Evolutionary conservation across 2,797 vertebrate genomes (phyloP).

Genomic region (Choloepus didactylus): DNA sequence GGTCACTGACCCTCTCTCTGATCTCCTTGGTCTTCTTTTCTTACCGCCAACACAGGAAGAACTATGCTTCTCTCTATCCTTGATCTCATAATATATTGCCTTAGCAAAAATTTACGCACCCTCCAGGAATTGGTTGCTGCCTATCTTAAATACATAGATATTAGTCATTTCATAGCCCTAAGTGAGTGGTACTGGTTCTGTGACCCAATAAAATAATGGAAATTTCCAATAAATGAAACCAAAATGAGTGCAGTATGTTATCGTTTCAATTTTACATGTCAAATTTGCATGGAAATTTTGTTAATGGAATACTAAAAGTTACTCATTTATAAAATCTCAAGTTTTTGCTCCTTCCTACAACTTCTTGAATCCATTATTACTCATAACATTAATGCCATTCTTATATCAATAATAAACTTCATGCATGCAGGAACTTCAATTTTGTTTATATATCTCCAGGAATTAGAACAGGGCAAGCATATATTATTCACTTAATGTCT

Average conservation of each 20-base stretch:
- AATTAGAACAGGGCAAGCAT: background rate
- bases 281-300: background rate
- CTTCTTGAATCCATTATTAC: background rate
- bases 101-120: background rate
- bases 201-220: background rate
- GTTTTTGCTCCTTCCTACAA: background rate
- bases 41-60: background rate
- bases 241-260: background rate
- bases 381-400: constrained; percentile 1
- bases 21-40: background rate
- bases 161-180: background rate
- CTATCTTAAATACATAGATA: background rate
- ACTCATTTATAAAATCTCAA: background rate
- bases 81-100: background rate
- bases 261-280: background rate
- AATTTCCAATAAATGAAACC: background rate
- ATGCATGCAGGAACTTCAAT: background rate
- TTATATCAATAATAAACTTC: background rate
- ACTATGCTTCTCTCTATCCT: background rate
- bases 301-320: background rate
- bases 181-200: background rate
- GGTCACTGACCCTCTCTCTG: too few relatives aligned
- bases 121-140: background rate
- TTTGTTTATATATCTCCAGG: background rate
- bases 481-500: background rate